Conservation (phyloP, 2,888 invertebrate genomes). For the Sturmia bella region DNA sequence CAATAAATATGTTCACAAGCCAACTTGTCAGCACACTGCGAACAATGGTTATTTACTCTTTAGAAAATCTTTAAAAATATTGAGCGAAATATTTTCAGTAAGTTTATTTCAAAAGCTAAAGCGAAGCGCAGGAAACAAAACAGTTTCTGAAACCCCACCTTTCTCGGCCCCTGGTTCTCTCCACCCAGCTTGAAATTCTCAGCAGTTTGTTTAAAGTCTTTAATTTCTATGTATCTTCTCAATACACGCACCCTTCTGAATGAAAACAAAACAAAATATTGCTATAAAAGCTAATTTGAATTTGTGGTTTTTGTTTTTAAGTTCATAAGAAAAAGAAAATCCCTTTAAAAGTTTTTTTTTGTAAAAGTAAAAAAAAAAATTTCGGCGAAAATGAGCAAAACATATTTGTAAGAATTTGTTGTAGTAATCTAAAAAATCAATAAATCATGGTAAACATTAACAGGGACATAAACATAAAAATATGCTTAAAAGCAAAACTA, state of each 20-base stretch:
- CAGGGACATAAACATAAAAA: slow-evolving; percentile 54
- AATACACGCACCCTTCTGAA: slow-evolving; percentile 30
- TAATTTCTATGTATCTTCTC: slow-evolving; percentile 33
- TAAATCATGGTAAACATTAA: slow-evolving; percentile 68
- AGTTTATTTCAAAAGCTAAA: slow-evolving; percentile 18
- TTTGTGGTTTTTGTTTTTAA: slow-evolving; percentile 55
- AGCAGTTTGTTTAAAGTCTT: slow-evolving; percentile 35
- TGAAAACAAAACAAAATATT: slow-evolving; percentile 3
- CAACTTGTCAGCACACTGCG: slow-evolving; percentile 68
- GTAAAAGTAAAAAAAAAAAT: neutral
- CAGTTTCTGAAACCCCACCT: slow-evolving; percentile 7
- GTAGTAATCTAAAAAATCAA: slow-evolving; percentile 57
- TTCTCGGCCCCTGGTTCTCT: neutral
- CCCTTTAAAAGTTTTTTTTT: slow-evolving; percentile 32
- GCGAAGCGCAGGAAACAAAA: slow-evolving; percentile 19
- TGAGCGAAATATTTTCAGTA: slow-evolving; percentile 11
- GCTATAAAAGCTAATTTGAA: slow-evolving; percentile 58
- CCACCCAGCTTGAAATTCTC: too few species aligned
- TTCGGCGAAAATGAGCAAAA: slow-evolving; percentile 19
- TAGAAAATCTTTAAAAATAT: slow-evolving; percentile 27
- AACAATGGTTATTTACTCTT: slow-evolving; percentile 58
- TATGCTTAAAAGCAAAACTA: neutral
- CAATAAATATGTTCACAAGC: slow-evolving; percentile 68
- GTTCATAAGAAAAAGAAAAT: neutral
- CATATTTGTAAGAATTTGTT: slow-evolving; percentile 22